Conservation (phyloP, 2,113 vertebrate genomes). For the Aythya baeri region DNA sequence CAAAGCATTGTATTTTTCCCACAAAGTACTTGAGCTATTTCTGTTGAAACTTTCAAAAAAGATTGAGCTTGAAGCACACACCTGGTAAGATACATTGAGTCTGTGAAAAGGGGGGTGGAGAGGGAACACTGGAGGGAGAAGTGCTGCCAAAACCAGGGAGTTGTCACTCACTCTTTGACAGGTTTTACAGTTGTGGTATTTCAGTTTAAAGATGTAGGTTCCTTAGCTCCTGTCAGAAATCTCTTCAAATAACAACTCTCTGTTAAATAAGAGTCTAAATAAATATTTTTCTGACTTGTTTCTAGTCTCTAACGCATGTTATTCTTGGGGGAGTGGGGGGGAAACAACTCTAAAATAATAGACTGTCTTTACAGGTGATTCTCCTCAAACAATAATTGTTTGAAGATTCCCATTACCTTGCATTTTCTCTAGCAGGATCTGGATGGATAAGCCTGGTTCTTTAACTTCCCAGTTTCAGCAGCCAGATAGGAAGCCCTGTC, state of each 20-base stretch:
- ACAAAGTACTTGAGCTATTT: background rate
- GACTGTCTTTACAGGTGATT: background rate
- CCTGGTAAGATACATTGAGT: background rate
- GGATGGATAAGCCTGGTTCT: background rate
- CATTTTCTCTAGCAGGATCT: background rate
- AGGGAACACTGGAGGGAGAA: rapidly evolving
- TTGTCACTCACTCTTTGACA: background rate
- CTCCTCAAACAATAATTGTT: background rate
- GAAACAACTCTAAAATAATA: background rate
- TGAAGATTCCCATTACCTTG: background rate
- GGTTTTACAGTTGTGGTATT: background rate
- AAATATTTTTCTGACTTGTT: background rate
- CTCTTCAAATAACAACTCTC: background rate
- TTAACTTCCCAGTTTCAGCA: background rate
- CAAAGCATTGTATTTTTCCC: background rate
- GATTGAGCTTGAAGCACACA: background rate
- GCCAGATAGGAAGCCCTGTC: background rate
- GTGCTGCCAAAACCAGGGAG: background rate
- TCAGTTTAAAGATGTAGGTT: background rate
- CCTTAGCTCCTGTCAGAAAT: background rate
- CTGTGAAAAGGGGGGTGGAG: background rate
- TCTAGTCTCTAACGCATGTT: background rate
- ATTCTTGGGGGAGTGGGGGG: background rate
- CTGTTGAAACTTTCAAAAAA: background rate
- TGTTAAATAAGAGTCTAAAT: background rate